Percentiles rank a stretch among this genome's conserved stretches.
Conservation (phyloP, 92 coral and sea anemone genomes). For the Blastomussa wellsi region DNA sequence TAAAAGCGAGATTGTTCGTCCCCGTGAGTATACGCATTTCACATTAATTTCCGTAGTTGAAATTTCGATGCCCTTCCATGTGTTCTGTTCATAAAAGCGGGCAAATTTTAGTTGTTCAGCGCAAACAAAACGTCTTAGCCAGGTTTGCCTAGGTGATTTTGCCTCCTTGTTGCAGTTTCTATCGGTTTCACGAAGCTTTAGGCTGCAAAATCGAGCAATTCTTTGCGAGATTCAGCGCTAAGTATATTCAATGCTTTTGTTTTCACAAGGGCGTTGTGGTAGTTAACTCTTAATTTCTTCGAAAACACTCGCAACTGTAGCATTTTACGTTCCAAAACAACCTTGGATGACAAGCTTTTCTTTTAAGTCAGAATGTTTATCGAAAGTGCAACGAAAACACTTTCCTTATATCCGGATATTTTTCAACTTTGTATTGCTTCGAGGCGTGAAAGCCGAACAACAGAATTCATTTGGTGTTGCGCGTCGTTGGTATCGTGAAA, state of each 20-base stretch:
- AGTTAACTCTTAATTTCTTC: conserved; percentile 20
- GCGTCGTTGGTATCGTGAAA: conserved; percentile 29
- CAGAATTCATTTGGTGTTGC: conserved; percentile 32
- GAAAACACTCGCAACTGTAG: conserved; percentile 27
- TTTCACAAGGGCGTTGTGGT: conserved; percentile 31
- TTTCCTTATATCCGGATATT: background rate
- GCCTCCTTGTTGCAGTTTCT: conserved; percentile 1
- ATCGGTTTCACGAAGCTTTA: background rate
- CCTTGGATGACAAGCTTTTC: background rate
- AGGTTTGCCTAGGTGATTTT: background rate
- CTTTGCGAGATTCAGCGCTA: background rate
- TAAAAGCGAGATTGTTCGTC: conserved; percentile 3
- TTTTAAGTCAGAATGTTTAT: background rate
- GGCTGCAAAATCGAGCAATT: conserved; percentile 13
- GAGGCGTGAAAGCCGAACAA: conserved; percentile 30
- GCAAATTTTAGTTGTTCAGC: background rate
- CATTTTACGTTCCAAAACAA: background rate
- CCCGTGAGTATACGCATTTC: conserved; percentile 27
- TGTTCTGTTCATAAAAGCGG: conserved; percentile 23
- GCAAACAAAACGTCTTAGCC: background rate
- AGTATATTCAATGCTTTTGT: conserved; percentile 27
- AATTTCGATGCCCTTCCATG: background rate
- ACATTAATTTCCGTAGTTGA: conserved; percentile 13
- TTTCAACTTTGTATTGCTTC: conserved; percentile 1
- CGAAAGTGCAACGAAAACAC: conserved; percentile 3